Evolutionary conservation across 2,797 vertebrate genomes (phyloP).

Genomic region (Danio jaintianensis): DNA sequence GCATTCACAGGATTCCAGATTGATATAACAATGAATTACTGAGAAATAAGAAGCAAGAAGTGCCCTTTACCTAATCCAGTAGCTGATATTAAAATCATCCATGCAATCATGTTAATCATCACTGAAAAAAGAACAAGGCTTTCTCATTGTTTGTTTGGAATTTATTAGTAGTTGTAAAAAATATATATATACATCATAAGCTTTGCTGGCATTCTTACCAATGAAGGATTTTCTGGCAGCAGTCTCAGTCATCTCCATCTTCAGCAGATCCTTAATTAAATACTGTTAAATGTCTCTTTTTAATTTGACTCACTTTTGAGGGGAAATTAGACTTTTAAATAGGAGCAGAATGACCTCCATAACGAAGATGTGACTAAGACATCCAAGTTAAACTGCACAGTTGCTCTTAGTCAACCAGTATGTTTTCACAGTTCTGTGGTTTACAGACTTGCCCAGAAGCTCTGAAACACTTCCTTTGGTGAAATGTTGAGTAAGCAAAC

Average conservation of each 20-base stretch:
- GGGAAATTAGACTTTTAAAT: neutral
- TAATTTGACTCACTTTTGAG: neutral
- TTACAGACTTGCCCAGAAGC: constrained; percentile 17
- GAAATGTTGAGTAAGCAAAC: constrained; percentile 41
- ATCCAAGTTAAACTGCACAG: neutral
- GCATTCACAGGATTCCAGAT: constrained; percentile 6
- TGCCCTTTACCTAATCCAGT: constrained; percentile 54
- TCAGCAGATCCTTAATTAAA: neutral
- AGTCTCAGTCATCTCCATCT: constrained; percentile 39
- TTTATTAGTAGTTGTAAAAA: neutral
- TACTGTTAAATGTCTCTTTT: neutral
- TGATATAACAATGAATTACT: neutral
- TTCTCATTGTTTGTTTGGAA: neutral
- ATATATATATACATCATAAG: neutral
- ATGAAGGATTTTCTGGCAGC: constrained; percentile 42
- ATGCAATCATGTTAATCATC: constrained; percentile 49
- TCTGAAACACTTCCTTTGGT: constrained; percentile 48
- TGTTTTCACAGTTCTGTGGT: constrained; percentile 35
- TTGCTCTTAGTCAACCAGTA: neutral
- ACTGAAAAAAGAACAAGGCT: constrained; percentile 18
- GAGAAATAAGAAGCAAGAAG: constrained; percentile 38
- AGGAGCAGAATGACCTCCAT: neutral
- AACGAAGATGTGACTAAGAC: neutral
- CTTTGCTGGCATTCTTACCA: constrained; percentile 33
- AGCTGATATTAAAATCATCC: constrained; percentile 54